A percentile compares a stretch with the other conserved stretches of the same genome.
Conservation (phyloP, 2,113 vertebrate genomes). For the Chlamydotis undulata region DNA sequence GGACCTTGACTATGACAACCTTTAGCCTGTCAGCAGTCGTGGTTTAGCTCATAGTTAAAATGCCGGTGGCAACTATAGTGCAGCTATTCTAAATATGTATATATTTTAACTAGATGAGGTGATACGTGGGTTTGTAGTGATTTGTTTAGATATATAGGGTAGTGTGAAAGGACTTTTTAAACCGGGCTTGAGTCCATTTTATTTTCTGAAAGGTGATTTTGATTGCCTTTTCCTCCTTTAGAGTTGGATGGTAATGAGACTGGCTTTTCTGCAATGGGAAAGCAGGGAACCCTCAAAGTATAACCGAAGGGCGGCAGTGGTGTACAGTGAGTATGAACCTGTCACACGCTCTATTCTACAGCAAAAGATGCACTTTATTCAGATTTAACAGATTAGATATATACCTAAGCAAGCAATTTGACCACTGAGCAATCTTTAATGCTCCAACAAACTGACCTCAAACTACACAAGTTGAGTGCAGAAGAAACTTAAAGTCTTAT, state of each 20-base stretch:
- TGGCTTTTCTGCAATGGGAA: neutral
- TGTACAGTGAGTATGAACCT: neutral
- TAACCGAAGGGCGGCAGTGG: neutral
- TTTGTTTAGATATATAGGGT: neutral
- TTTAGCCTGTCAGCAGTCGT: slow-evolving; percentile 24
- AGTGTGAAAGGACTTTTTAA: neutral
- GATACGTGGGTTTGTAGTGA: neutral
- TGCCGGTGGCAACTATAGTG: neutral
- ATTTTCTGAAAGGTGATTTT: slow-evolving; percentile 4
- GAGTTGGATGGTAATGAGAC: neutral
- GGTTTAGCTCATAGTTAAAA: slow-evolving; percentile 38
- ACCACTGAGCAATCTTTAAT: slow-evolving; percentile 14
- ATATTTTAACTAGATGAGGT: slow-evolving; percentile 47
- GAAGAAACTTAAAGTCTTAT: neutral
- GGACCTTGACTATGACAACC: slow-evolving; percentile 24
- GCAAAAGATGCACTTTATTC: slow-evolving; percentile 27
- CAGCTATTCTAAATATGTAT: slow-evolving; percentile 7
- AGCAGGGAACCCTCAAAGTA: neutral
- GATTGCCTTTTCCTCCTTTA: neutral
- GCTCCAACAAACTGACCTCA: slow-evolving; percentile 10
- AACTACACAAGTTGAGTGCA: neutral
- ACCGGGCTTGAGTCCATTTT: neutral
- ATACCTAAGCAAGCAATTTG: slow-evolving; percentile 12
- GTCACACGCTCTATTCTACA: neutral
- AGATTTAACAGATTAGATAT: neutral